Evolutionary conservation across 2,888 invertebrate species (phyloP), one percentile per base, ranked within the genome.

Genomic region (Drosophila fulvimacula): DNA sequence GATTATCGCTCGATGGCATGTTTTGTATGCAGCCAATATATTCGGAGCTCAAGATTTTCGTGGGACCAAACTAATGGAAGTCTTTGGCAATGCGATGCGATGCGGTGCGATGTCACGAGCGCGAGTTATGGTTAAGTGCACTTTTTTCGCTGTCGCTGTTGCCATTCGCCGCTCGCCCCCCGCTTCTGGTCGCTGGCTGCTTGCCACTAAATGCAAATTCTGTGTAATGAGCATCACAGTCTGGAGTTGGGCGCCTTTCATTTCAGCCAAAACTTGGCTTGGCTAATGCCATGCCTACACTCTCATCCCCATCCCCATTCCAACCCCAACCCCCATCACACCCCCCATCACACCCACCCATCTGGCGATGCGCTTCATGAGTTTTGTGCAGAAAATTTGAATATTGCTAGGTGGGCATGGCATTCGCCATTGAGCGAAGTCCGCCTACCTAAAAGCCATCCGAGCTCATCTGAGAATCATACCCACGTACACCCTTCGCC

Each of bases 361-460:
- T 63, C 57, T 66, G 42, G 66, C 77, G 91, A 89, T 89, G 88
- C 89, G 90, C 90, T 90, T 83, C 86, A 83, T 85, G 80, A 83
- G 84, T 70, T 86, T 79, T 83, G 79, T 82, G 74, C 82, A 85
- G 77, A 89, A 90, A 90, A 80, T 87, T 88, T 88, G 78, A 74
- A 81, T 88, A 82, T 72, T 72, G 61, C 66, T 85, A 76, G 65
- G 73, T 63, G 63, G 57, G 51, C 36, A 19, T 56, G 48, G 24
- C 53, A 21, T 58, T 60, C 7, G 27, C 27, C 27, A 30, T 30
- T 57, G 38, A 61, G 49, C 46, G 63, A 27, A 55, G 57, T 53
- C 65, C 48, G 67, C 48, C 56, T 27, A 51, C 51, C 59, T 27
- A 76, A 56, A 69, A 66, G 66, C 70, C 70, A 67, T 74, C 63